Conservation (phyloP, 2,888 invertebrate species). For the Mesoligia furuncula region DNA sequence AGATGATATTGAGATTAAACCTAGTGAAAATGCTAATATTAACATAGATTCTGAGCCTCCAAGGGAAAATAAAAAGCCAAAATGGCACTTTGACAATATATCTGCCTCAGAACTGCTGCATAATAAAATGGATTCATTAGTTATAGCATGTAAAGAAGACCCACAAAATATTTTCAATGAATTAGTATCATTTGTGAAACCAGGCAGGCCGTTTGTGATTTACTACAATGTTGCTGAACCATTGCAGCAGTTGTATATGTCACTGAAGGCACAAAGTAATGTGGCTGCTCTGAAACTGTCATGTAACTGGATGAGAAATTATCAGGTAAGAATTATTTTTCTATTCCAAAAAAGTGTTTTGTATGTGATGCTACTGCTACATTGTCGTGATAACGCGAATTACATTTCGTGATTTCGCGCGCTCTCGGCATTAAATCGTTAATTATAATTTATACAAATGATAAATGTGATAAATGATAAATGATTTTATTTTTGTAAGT, state of each 20-base stretch:
- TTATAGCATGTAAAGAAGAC: slow-evolving; percentile 96
- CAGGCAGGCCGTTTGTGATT: slow-evolving; percentile 96
- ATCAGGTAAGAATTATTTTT: slow-evolving; percentile 92
- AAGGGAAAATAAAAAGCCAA: slow-evolving; percentile 88
- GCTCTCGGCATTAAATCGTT: not conserved
- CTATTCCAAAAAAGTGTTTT: not conserved
- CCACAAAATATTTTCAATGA: slow-evolving; percentile 94
- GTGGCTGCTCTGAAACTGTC: slow-evolving; percentile 94
- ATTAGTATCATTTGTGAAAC: slow-evolving; percentile 94
- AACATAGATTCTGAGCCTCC: slow-evolving; percentile 36
- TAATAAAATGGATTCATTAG: slow-evolving; percentile 93
- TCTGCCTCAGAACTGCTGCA: slow-evolving; percentile 91
- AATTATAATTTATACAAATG: too few relatives aligned
- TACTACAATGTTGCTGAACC: slow-evolving; percentile 95
- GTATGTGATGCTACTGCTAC: not conserved
- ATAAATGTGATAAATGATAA: too few relatives aligned
- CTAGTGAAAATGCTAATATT: slow-evolving; percentile 23
- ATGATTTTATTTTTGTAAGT: too few relatives aligned
- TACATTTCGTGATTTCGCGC: not conserved
- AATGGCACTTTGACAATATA: slow-evolving; percentile 93
- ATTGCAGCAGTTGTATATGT: slow-evolving; percentile 95
- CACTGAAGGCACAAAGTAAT: slow-evolving; percentile 93
- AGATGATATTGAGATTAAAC: slow-evolving; percentile 46
- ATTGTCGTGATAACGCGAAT: not conserved
- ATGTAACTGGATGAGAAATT: slow-evolving; percentile 96